Conservation (phyloP, 2,888 invertebrate species). For the Anarsia innoxiella region DNA sequence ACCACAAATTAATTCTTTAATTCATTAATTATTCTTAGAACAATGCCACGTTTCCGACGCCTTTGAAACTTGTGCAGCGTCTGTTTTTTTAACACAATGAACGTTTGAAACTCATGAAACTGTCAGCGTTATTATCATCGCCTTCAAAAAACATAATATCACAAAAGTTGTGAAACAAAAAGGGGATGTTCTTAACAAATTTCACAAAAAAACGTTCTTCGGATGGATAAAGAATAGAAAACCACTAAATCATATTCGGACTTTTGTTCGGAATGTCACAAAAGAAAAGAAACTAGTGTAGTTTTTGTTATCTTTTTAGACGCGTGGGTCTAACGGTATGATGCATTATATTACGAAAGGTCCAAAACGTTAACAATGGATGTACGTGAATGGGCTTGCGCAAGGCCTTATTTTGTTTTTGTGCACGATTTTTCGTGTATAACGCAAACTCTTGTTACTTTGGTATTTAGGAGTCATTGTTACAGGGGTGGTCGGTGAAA, state of each 20-base stretch:
- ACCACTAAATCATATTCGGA: constrained; percentile 61
- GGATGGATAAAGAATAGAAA: constrained; percentile 34
- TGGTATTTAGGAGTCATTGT: constrained; percentile 42
- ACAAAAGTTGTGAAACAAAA: constrained; percentile 10
- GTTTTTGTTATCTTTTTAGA: constrained; percentile 51
- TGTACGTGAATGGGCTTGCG: constrained; percentile 58
- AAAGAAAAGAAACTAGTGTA: constrained; percentile 54
- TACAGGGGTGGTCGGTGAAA: constrained; percentile 63
- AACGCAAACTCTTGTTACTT: constrained; percentile 41
- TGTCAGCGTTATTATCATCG: constrained; percentile 6
- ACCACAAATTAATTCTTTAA: constrained; percentile 9
- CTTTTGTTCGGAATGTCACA: constrained; percentile 52
- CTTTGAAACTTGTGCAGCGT: constrained; percentile 9
- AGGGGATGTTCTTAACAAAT: constrained; percentile 14
- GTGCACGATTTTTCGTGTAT: constrained; percentile 57
- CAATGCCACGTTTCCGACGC: constrained; percentile 11
- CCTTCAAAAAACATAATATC: constrained; percentile 9
- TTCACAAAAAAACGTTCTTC: constrained; percentile 13
- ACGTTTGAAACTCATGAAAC: constrained; percentile 6
- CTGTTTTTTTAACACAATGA: constrained; percentile 13
- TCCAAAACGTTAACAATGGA: constrained; percentile 54
- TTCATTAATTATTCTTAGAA: constrained; percentile 12
- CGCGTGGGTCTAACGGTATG: constrained; percentile 58
- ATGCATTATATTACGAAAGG: constrained; percentile 46
- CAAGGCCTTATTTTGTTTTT: constrained; percentile 55